Conservation (phyloP, 2,888 invertebrate species). For the Thereva unica region DNA sequence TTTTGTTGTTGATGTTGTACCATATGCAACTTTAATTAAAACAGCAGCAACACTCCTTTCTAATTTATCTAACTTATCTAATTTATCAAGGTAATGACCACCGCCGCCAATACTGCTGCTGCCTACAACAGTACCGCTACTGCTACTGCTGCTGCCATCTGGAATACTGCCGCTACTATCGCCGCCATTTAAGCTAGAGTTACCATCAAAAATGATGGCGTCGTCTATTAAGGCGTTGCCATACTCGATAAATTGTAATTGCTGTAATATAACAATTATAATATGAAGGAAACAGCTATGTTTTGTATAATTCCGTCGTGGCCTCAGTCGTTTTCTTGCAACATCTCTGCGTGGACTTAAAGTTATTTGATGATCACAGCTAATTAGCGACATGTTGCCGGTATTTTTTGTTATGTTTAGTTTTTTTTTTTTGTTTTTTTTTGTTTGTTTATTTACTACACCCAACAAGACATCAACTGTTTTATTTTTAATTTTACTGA, state of each 20-base stretch:
- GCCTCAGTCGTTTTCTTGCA: conserved; percentile 41
- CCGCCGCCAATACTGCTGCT: conserved; percentile 44
- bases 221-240: conserved; percentile 13
- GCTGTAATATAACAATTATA: conserved; percentile 2
- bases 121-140: conserved; percentile 39
- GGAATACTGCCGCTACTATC: conserved; percentile 24
- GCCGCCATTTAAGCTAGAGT: conserved; percentile 23
- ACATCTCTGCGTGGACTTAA: conserved; percentile 44
- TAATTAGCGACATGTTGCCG: conserved; percentile 23
- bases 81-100: conserved; percentile 62
- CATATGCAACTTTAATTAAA: conserved; percentile 71
- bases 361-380: conserved; percentile 41
- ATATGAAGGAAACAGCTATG: conserved; percentile 1
- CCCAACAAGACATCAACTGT: too few species aligned
- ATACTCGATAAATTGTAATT: not conserved
- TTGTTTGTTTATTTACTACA: not conserved
- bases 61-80: conserved; percentile 58
- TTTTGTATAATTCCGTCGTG: not conserved
- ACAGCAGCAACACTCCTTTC: conserved; percentile 71
- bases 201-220: conserved; percentile 3
- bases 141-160: conserved; percentile 31
- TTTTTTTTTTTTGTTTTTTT: not conserved
- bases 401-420: not conserved
- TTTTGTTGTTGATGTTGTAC: conserved; percentile 68
- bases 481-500: too few species aligned